A percentile compares a stretch with the other conserved stretches of the same genome.
Evolutionary conservation across 2,113 vertebrate species (phyloP).

Genomic region (Brachypodius melanocephalos): DNA sequence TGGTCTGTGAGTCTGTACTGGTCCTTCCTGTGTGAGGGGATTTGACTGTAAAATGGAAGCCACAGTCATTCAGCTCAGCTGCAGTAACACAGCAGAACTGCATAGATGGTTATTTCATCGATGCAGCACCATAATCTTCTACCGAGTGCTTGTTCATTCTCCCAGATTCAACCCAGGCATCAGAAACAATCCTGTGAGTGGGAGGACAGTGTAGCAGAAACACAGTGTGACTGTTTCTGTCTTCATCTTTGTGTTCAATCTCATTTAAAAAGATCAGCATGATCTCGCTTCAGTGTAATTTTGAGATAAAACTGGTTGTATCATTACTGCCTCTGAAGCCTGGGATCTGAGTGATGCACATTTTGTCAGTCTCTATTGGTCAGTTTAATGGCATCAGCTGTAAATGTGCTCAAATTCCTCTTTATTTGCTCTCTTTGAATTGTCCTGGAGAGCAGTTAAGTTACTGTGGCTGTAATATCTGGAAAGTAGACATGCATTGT

Average conservation of each 20-base stretch:
- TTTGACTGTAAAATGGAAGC: not conserved
- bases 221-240: not conserved
- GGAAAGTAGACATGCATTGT: not conserved
- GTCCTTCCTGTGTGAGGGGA: not conserved
- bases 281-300: not conserved
- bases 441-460: not conserved
- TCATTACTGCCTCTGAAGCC: not conserved
- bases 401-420: not conserved
- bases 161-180: not conserved
- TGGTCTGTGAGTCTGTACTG: not conserved
- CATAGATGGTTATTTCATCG: not conserved
- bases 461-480: slow-evolving; percentile 15
- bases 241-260: not conserved
- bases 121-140: not conserved
- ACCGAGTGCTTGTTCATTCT: not conserved
- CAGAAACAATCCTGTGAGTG: not conserved
- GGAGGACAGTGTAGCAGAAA: not conserved
- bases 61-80: not conserved
- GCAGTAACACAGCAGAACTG: not conserved
- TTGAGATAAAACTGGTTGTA: not conserved
- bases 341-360: not conserved
- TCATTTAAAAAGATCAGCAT: not conserved
- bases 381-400: not conserved
- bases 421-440: slow-evolving; percentile 5
- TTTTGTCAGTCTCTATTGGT: not conserved